phyloP scores from a whole-genome alignment of 2,888 invertebrate genomes.

The Adelognathus sp. region DNA sequence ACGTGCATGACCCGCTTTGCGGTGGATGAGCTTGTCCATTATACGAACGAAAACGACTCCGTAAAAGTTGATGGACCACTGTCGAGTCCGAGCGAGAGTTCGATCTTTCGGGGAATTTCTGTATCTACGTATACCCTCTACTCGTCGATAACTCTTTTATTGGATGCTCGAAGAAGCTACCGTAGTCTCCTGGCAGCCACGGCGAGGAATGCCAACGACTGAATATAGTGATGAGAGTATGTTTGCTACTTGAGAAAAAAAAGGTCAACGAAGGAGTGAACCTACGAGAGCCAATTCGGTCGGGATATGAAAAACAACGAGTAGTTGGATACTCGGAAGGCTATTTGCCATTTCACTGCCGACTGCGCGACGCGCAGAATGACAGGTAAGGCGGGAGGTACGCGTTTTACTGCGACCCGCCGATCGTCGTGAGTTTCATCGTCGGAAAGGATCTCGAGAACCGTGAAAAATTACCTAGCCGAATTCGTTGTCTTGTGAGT shows the following conservation, averaged over 20 bases:
- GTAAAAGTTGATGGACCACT: constrained; percentile 13
- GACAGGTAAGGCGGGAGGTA: too few relatives aligned
- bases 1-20: background rate
- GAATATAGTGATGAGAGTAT: background rate
- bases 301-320: background rate
- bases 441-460: too few relatives aligned
- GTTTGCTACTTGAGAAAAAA: background rate
- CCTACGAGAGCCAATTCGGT: background rate
- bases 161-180: background rate
- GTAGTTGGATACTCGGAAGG: background rate
- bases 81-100: background rate
- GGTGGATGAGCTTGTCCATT: background rate
- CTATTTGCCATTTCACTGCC: background rate
- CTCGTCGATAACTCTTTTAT: background rate
- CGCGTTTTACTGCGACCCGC: too few relatives aligned
- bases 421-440: too few relatives aligned
- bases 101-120: background rate
- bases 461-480: too few relatives aligned
- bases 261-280: background rate
- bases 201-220: background rate
- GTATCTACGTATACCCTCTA: background rate
- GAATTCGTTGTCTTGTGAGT: too few relatives aligned
- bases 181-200: background rate
- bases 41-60: constrained; percentile 6
- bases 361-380: too few relatives aligned